Evolutionary conservation across 2,888 invertebrate species (phyloP), one percentile per base, ranked within the genome.

Genomic region (Cerceris rybyensis): DNA sequence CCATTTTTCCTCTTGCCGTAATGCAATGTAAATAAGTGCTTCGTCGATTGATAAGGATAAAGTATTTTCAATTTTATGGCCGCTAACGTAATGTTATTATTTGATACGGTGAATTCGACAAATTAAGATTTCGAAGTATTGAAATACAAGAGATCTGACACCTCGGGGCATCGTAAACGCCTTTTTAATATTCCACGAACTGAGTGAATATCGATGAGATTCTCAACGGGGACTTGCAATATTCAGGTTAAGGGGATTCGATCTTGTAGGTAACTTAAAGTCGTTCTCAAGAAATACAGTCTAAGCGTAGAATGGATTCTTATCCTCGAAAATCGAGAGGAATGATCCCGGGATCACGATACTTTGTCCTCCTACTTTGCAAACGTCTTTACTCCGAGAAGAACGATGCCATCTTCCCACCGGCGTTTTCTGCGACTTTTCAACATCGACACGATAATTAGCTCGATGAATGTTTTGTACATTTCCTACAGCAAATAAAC

Each of bases 161-260:
- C 54, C 66, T 67, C 57, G 11, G 39, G 59, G 54, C 63, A 79
- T 73, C 63, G 68, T 78, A 66, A 75, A 80, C 72, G 75, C 39
- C 67, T 59, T 75, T 76, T 81, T 75, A 84, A 83, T 76, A 71
- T 81, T 86, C 82, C 65, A 83, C 75, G 70, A 76, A 79, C 73
- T 69, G 74, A 84, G 73, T 73, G 80, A 86, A 83, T 84, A 78
- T 84, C 79, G 72, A 75, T 70, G 82, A 78, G 71, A 69, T 74
- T 81, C 65, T 75, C 69, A 65, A 43, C 66, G 16, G 64, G 59
- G 61, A 58, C 70, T 58, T 82, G 75, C 69, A 80, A 84, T 85
- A 87, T 85, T 81, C 74, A 83, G 76, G 78, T 81, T 86, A 83
- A 83, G 71, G 77, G 73, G 75, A 85, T 78, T 82, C 71, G 78